Evolutionary conservation across 1,140 invertebrate genomes (phyloP).

Genomic region (Rhysida immarginata): DNA sequence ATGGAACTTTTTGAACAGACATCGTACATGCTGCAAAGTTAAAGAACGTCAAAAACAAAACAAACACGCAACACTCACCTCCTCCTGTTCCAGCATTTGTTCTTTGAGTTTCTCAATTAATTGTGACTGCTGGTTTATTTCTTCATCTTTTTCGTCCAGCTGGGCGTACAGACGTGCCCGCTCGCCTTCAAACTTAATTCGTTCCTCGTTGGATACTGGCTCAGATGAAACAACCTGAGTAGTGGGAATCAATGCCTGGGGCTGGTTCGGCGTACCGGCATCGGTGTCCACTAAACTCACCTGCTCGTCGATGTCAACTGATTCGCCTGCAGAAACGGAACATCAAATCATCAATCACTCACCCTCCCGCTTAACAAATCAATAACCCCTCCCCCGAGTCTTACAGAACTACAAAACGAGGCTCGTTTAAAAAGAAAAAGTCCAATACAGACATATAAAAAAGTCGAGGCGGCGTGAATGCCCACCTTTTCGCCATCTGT

Average conservation of each 20-base stretch:
- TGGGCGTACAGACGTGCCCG: conserved; percentile 85
- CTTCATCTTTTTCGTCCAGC: conserved; percentile 98
- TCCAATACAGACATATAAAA: too few species aligned
- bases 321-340: conserved; percentile 48
- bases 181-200: conserved; percentile 61
- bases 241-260: conserved; percentile 34
- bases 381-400: too few species aligned
- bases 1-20: too few species aligned
- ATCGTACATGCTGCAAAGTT: too few species aligned
- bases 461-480: too few species aligned
- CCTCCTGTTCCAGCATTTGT: conserved; percentile 94
- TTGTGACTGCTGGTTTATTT: conserved; percentile 95
- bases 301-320: conserved; percentile 82
- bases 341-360: too few species aligned
- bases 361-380: too few species aligned
- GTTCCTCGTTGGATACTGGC: conserved; percentile 18
- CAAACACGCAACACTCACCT: too few species aligned
- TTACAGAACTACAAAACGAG: too few species aligned
- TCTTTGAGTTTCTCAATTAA: conserved; percentile 93
- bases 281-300: conserved; percentile 52
- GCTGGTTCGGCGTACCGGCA: conserved; percentile 23
- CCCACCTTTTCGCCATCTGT: conserved; percentile 28
- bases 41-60: too few species aligned
- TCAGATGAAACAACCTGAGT: conserved; percentile 7
- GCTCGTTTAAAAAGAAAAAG: too few species aligned